A percentile compares a stretch with the other conserved stretches of the same genome.
Evolutionary conservation across 2,113 vertebrate species (phyloP).

Genomic region (Salminus brasiliensis): DNA sequence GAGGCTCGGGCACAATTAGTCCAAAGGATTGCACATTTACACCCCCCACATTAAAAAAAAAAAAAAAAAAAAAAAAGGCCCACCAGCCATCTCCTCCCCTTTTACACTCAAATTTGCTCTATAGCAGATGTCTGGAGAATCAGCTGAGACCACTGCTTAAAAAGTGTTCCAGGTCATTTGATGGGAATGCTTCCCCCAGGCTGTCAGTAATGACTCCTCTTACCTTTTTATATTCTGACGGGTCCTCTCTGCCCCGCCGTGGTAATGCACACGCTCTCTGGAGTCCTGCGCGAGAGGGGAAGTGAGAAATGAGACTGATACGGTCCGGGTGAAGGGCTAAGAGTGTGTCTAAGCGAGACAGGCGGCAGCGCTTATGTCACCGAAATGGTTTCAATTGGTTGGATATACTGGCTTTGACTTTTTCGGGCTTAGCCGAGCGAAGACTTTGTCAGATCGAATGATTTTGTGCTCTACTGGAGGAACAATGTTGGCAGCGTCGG

Average conservation of each 20-base stretch:
- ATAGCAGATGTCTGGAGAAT: constrained; percentile 69
- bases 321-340: constrained; percentile 23
- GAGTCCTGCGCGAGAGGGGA: constrained; percentile 47
- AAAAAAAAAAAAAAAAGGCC: constrained; percentile 5
- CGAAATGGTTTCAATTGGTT: constrained; percentile 21
- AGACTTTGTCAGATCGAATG: constrained; percentile 19
- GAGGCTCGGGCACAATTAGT: constrained; percentile 56
- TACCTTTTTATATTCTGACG: constrained; percentile 61
- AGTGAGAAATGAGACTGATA: constrained; percentile 12
- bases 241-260: constrained; percentile 55
- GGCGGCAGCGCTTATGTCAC: constrained; percentile 30
- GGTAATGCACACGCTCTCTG: constrained; percentile 48
- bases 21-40: constrained; percentile 54
- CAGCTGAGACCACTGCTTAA: constrained; percentile 68
- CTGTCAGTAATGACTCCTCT: constrained; percentile 68
- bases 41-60: neutral
- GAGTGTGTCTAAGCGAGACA: constrained; percentile 34
- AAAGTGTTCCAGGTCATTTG: constrained; percentile 75
- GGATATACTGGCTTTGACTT: constrained; percentile 13
- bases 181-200: constrained; percentile 67
- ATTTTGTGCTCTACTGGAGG: constrained; percentile 28
- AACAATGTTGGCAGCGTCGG: neutral
- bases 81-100: neutral
- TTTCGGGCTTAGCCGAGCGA: constrained; percentile 23
- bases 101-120: constrained; percentile 53